Conservation (phyloP, 1,140 invertebrate species). For the Bombus polaris region DNA sequence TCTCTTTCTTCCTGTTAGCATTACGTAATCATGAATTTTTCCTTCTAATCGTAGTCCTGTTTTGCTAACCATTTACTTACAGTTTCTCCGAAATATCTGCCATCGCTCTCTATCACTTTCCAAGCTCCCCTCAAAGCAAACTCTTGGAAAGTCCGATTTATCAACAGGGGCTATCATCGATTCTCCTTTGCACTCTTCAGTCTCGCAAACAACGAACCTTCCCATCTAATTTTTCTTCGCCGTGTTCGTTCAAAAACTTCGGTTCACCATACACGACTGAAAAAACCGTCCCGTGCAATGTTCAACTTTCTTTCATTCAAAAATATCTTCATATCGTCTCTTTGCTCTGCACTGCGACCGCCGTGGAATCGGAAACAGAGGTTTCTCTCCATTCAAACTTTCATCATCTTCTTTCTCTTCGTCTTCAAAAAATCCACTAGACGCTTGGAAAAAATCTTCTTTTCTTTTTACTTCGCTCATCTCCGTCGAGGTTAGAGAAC, state of each 20-base stretch:
- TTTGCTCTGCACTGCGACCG: background rate
- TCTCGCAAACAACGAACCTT: background rate
- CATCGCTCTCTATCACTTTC: background rate
- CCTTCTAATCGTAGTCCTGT: background rate
- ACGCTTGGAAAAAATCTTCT: background rate
- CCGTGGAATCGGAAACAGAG: background rate
- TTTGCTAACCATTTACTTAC: background rate
- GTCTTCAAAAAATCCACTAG: too few species aligned
- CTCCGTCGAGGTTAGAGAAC: background rate
- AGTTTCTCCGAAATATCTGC: background rate
- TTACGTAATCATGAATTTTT: background rate
- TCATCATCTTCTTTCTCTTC: background rate
- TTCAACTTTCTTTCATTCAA: background rate
- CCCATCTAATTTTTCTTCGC: background rate
- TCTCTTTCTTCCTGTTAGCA: background rate
- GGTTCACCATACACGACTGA: background rate
- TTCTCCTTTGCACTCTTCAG: too few species aligned
- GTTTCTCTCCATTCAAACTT: background rate
- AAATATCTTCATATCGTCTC: slow-evolving; percentile 7
- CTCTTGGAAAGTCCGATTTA: background rate
- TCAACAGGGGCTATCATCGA: background rate
- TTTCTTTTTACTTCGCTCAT: background rate
- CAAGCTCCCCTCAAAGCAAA: background rate
- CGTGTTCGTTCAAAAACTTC: background rate
- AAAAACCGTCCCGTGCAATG: background rate